These are phyloP conservation scores for Trimorus sp. DNA, from an alignment of 2,888 invertebrate genomes.

Conservation along the genomic window DNA sequence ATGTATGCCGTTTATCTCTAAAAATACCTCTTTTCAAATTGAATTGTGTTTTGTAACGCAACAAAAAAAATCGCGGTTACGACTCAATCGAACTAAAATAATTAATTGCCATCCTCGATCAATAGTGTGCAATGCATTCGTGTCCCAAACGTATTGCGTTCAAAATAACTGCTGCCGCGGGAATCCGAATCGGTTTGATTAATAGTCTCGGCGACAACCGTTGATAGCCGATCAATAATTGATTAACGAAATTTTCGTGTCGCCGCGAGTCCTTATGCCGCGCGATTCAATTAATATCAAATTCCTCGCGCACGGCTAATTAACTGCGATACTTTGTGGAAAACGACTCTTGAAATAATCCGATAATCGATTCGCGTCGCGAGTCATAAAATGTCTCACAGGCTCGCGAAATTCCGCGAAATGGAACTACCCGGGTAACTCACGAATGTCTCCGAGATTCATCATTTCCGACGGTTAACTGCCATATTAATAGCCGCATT, in stretches of 20 bases:
- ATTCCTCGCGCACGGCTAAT: neutral
- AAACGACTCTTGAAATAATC: conserved; percentile 13
- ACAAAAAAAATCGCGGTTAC: too few relatives aligned
- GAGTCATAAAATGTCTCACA: conserved; percentile 23
- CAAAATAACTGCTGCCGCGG: too few relatives aligned
- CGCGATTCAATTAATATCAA: neutral
- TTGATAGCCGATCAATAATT: conserved; percentile 7
- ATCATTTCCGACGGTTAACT: conserved; percentile 45
- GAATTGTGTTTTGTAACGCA: too few relatives aligned
- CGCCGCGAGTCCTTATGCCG: neutral
- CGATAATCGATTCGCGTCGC: conserved; percentile 1
- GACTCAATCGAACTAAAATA: too few relatives aligned
- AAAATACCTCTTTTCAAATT: too few relatives aligned
- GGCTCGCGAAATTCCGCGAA: conserved; percentile 22
- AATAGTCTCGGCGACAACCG: neutral
- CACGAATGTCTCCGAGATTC: conserved; percentile 41
- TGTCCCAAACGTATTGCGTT: too few relatives aligned
- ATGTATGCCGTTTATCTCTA: too few relatives aligned
- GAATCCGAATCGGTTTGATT: too few relatives aligned
- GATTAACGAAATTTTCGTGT: conserved; percentile 6
- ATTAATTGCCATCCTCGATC: too few relatives aligned
- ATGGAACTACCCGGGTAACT: conserved; percentile 22
- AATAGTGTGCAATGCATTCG: too few relatives aligned
- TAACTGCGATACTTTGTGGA: neutral
- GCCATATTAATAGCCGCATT: conserved; percentile 35